Base-by-base conservation (phyloP, 2,113 vertebrate species). In the Actenoides hombroni region DNA sequence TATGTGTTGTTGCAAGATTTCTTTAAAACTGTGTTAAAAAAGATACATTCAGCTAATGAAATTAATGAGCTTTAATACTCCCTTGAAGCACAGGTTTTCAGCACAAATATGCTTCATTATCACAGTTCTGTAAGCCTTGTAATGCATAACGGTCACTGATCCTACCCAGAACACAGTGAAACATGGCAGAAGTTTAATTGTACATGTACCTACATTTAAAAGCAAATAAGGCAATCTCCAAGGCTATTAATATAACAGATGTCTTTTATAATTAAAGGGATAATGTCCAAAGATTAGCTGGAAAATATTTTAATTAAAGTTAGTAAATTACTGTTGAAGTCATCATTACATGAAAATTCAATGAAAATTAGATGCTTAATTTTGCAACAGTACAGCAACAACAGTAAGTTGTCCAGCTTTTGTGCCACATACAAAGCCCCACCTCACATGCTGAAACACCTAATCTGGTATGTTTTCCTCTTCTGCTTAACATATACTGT, bases 271-370 rank as follows among this genome's bases (percentile, higher is more conserved):
- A 97, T 96, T 96, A 94, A 93, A 95, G 67, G 86, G 82, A 96
- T 97, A 95, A 95, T 94, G 92, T 88, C 90, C 83, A 94, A 97
- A 97, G 96, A 96, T 96, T 92, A 97, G 88, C 92, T 83, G 74
- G 44, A 92, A 97, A 95, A 60, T 96, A 94, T 95, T 96, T 97
- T 97, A 96, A 96, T 97, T 97, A 94, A 95, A 96, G 69, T 94
- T 92, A 33, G 67, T 92, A 96, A 96, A 97, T 97, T 92, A 95
- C 95, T 80, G 59, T 94, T 94, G 88, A 96, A 97, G 82, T 94
- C 82, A 75, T 95, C 83, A 92, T 91, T 88, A 90, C 64, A 80
- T 42, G 28, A 71, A 87, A 83, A 54, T 78, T 76, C 86, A 90
- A 80, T 95, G 88, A 95, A 95, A 94, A 93, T 76, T 18, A 81